Evolutionary conservation across 2,888 invertebrate species (phyloP), one percentile per base, ranked within the genome.

Genomic region (Ectropis crepuscularia): DNA sequence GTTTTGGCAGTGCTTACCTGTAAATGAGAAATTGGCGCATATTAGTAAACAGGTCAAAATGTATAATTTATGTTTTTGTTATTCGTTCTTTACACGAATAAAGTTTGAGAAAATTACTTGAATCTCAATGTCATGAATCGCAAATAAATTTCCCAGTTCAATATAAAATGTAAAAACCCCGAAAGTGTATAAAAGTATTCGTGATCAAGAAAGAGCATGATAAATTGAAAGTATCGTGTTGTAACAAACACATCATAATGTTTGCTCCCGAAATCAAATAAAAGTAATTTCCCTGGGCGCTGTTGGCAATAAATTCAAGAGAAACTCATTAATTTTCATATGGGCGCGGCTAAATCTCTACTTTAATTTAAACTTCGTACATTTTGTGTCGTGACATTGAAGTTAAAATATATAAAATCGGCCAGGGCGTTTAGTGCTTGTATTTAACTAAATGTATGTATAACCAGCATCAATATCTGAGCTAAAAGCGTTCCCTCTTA

Each of bases 311-410:
- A 58, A 48, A 58, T 53, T 57, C 39, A 28, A 28, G 48, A 49
- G 53, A 57, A 63, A 49, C 58, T 45, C 57, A 45, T 58, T 58
- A 54, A 58, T 58, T 58, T 58, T 63, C 54, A 54, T 54, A 53
- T 54, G 63, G 49, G 57, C 48, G 48, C 53, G 41, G 57, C 57
- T 45, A 49, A 63, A 63, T 58, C 48, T 63, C 48, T 58, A 63
- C 45, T 58, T 63, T 63, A 54, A 65, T 65, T 65, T 61, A 57
- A 65, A 65, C 46, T 65, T 57, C 41, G 49, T n/a, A 41, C 49
- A 45, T 61, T 61, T 58, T 53, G 9, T 53, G 45, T 49, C 39
- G 49, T 57, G 53, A 57, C 55, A 57, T 16, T 49, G 50, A 28
- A 45, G 49, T 50, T 37, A 37, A 43, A 61, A 51, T 41, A 28